phyloP scores from a whole-genome alignment of 1,140 invertebrate species.

The Diorhabda sublineata region DNA sequence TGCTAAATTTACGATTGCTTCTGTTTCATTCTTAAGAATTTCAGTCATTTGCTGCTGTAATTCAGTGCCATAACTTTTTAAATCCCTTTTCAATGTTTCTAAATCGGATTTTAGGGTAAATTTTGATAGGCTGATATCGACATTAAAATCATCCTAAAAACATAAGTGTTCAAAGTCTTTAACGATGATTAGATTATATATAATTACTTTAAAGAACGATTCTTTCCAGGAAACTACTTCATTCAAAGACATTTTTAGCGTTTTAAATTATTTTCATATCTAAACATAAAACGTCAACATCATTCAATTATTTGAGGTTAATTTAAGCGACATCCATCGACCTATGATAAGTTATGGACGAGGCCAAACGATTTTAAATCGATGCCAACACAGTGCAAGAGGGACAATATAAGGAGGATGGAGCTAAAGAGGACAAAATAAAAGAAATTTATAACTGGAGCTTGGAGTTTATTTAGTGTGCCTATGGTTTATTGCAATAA shows the following conservation, averaged over 20 bases:
- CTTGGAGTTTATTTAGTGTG: no score
- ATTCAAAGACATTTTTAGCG: conserved; percentile 9
- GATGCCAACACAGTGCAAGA: no score
- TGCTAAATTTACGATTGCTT: conserved; percentile 42
- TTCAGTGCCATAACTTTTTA: conserved; percentile 39
- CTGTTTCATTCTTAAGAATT: conserved; percentile 43
- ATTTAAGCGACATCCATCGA: no score
- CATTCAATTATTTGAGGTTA: no score
- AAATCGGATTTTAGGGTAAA: conserved; percentile 39
- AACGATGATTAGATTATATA: conserved; percentile 1
- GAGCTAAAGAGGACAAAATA: no score
- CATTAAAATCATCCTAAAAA: conserved; percentile 37
- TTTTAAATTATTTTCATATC: no score
- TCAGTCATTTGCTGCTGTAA: conserved; percentile 38
- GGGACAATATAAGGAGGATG: no score
- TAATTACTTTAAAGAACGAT: conserved; percentile 27
- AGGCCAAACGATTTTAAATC: no score
- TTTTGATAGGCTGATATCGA: conserved; percentile 36
- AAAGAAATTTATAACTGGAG: no score
- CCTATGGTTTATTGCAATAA: no score
- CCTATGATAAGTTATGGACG: no score
- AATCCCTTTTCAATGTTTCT: conserved; percentile 33
- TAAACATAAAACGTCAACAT: no score
- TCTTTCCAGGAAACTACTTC: conserved; percentile 24
- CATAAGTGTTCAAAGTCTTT: not conserved